Base-by-base conservation (phyloP, 2,888 invertebrate species). In the Aspidiotus rigidus region DNA sequence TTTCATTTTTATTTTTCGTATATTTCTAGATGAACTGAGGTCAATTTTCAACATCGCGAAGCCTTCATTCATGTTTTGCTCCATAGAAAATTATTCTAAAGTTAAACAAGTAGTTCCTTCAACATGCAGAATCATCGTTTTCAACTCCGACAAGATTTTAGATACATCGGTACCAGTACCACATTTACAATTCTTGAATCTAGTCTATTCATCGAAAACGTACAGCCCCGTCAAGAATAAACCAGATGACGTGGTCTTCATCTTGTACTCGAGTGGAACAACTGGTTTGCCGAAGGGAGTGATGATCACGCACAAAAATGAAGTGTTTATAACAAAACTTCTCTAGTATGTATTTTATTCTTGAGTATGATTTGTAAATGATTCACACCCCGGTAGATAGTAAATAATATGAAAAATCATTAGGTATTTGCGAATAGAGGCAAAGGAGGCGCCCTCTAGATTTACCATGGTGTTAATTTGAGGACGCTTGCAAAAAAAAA, bases 211-310 rank as follows among this genome's bases (percentile, higher is more conserved):
- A 28, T 28, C 28, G 28, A 28, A 28, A 28, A 28, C 28, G 5
- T 28, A 28, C 28, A 28, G 28, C 28, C 28, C 28, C 5, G 59
- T 59, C 10, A 15, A 39, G 10, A 15, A 60, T 39, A 63, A 69
- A 11, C 69, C 71, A 40, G 69, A 69, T 8, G 72, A 74, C 13
- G 72, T 72, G 7, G 71, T 71, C 42, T 54, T 88, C 39, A 79
- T 93, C 75, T 90, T 90, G 1, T 92, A 88, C 77, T 91, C 91
- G 3, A 91, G 91, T 77, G 90, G 90, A 1, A 93, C 93, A 0
- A 93, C 91, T 0, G 93, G 93, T 0, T 72, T 87, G 64, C 87
- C 89, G 0, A 90, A 90, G 79, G 89, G 88, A 6, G 89, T 89
- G 0, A 82, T 84, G 75, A 79, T 89, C 2, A 82, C 85, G 0